Evolutionary conservation across 92 coral and sea anemone genomes (phyloP).

Genomic region (Blastomussa wellsi): DNA sequence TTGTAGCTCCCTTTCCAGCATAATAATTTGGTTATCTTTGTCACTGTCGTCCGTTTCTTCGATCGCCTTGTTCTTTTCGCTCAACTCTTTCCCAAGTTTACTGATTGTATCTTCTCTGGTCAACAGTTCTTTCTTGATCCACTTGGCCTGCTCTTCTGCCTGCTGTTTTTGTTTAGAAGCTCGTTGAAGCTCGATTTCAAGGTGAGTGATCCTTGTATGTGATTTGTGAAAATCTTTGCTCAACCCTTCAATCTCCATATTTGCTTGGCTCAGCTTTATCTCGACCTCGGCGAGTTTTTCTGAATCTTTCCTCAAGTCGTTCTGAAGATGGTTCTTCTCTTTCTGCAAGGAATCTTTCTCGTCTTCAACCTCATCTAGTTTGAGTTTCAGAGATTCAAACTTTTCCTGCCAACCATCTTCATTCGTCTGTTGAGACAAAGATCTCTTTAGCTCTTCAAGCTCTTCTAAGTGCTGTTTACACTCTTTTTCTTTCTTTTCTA

Average conservation of each 20-base stretch:
- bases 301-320: slow-evolving; percentile 56
- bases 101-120: slow-evolving; percentile 35
- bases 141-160: slow-evolving; percentile 40
- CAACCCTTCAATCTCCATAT: slow-evolving; percentile 58
- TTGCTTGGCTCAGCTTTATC: slow-evolving; percentile 70
- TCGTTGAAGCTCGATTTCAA: slow-evolving; percentile 53
- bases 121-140: slow-evolving; percentile 36
- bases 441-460: slow-evolving; percentile 50
- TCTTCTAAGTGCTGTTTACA: slow-evolving; percentile 35
- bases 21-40: slow-evolving; percentile 52
- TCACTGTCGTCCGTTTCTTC: slow-evolving; percentile 40
- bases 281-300: slow-evolving; percentile 71
- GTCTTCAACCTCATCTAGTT: slow-evolving; percentile 74
- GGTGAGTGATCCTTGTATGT: slow-evolving; percentile 52
- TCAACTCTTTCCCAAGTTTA: slow-evolving; percentile 35
- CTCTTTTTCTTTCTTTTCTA: slow-evolving; percentile 54
- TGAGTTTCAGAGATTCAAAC: slow-evolving; percentile 76
- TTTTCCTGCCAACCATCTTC: slow-evolving; percentile 77
- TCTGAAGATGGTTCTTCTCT: slow-evolving; percentile 71
- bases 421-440: slow-evolving; percentile 37
- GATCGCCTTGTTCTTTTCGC: slow-evolving; percentile 19
- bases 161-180: slow-evolving; percentile 39
- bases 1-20: slow-evolving; percentile 45
- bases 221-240: slow-evolving; percentile 60
- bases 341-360: slow-evolving; percentile 70